phyloP scores from a whole-genome alignment of 2,113 vertebrate genomes.

The Chloebia gouldiae region DNA sequence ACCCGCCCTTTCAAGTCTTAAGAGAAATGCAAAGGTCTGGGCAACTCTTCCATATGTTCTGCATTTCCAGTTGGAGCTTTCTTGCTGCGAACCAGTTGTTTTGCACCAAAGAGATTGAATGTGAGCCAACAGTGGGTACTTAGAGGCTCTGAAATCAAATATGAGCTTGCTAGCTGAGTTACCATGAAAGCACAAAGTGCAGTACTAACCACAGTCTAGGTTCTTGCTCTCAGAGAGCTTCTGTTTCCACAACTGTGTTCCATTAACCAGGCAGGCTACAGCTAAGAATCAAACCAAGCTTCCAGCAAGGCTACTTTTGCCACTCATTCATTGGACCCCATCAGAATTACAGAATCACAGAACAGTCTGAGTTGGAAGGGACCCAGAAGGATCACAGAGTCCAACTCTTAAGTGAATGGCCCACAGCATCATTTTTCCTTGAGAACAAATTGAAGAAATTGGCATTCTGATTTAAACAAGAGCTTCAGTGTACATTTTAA shows the following conservation, averaged over 20 bases:
- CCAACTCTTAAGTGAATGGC: not conserved
- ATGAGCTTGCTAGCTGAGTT: not conserved
- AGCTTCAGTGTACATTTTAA: not conserved
- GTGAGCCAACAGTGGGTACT: not conserved
- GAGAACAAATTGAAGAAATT: not conserved
- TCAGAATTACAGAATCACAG: not conserved
- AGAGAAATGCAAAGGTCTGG: not conserved
- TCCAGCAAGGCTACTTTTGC: not conserved
- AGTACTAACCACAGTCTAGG: not conserved
- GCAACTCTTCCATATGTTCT: not conserved
- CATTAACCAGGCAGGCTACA: not conserved
- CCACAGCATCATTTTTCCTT: not conserved
- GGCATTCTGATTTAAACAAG: not conserved
- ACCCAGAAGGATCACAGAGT: not conserved
- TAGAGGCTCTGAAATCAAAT: not conserved
- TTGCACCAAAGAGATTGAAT: not conserved
- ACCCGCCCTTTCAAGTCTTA: not conserved
- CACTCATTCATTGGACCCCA: not conserved
- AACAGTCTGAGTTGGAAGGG: not conserved
- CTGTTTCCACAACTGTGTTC: not conserved
- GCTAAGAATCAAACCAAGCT: not conserved
- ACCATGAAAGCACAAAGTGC: not conserved
- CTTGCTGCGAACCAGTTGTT: not conserved
- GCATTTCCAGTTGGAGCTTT: not conserved
- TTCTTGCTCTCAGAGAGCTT: not conserved